Conservation (phyloP, 2,113 vertebrate genomes). For the Elachura formosa region DNA sequence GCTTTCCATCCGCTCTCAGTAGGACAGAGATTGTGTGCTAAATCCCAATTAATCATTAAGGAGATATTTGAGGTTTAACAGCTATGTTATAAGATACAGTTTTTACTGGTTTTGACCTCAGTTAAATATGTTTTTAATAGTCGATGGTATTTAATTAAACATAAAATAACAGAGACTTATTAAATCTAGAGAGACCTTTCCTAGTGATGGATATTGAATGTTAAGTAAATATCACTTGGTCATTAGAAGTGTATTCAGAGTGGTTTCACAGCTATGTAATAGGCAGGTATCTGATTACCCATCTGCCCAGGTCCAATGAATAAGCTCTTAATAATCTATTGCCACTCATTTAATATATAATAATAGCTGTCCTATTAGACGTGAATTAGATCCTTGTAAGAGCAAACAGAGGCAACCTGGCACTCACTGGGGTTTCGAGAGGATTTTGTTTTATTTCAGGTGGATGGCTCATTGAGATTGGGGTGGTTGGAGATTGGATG, state of each 20-base stretch:
- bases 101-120: conserved; percentile 52
- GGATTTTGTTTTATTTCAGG: neutral
- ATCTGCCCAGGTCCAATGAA: neutral
- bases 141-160: conserved; percentile 64
- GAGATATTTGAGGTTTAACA: conserved; percentile 69
- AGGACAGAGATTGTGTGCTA: conserved; percentile 28
- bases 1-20: neutral
- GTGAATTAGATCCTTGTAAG: conserved; percentile 49
- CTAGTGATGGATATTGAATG: conserved; percentile 46
- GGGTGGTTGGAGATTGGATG: neutral
- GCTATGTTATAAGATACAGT: conserved; percentile 60
- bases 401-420: neutral
- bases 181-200: conserved; percentile 49
- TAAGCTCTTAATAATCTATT: conserved; percentile 47
- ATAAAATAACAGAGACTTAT: conserved; percentile 63
- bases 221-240: conserved; percentile 50
- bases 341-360: conserved; percentile 21
- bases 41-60: conserved; percentile 62
- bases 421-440: fast-evolving
- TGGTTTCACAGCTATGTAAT: conserved; percentile 51
- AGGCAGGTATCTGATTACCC: conserved; percentile 49
- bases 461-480: neutral
- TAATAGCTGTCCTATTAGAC: conserved; percentile 22
- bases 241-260: conserved; percentile 35
- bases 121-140: conserved; percentile 66